Base-by-base conservation (phyloP, 1,140 invertebrate species). In the Sitodiplosis mosellana region DNA sequence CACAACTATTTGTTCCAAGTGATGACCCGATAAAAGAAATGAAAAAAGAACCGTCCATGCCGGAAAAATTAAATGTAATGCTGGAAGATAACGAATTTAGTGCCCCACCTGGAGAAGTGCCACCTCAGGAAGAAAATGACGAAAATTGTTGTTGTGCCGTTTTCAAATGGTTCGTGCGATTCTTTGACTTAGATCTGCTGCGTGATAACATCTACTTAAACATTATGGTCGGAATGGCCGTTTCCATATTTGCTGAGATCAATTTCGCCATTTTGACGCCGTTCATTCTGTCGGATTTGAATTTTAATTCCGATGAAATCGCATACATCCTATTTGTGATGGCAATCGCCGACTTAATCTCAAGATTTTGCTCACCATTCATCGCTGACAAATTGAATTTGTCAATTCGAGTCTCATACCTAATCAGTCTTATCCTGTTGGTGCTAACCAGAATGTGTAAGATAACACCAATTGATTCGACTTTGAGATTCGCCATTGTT, bases 251-350 rank as follows among this genome's bases (percentile, higher is more conserved):
- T 51, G 73, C 72, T 4, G 80, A 82, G 60, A 56, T 80, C 1
- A 81, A 80, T 57, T 81, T 81, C 59, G 74, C 78, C 1, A 65
- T 81, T 3, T 59, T 81, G 21, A 78, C 76, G 1, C 77, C 78
- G 2, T 79, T 81, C 44, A 78, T 82, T 46, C 56, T 82, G 22
- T 65, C 60, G 2, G 78, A 81, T 51, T 75, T 70, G 50, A 69
- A 71, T 1, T 68, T 76, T 48, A 54, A 59, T 1, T 77, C 70
- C 19, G 46, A 58, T 2, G 67, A 78, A 61, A 71, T 76, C 0
- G 76, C 77, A 0, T 60, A 69, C 2, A 71, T 73, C 37, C 73
- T 79, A 67, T 78, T 76, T 3, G 55, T 75, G 10, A 55, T 78
- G 41, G 76, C 68, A 10, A 66, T 68, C 22, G 56, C 75, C 12